Percentiles rank a stretch among this genome's conserved stretches.
phyloP scores from a whole-genome alignment of 2,113 vertebrate species.

The Colius striatus region DNA sequence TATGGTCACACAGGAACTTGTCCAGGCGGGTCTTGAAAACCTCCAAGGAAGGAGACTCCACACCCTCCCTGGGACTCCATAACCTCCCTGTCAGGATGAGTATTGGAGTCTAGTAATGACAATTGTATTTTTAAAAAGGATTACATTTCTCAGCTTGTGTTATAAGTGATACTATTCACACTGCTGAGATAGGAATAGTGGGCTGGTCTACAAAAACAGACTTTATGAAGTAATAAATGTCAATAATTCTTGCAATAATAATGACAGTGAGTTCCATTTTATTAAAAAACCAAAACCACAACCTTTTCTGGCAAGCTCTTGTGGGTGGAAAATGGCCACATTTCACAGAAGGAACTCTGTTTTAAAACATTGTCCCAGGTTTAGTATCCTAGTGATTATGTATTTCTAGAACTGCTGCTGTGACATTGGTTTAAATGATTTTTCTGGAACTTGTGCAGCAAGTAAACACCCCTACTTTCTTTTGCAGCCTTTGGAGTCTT shows the following conservation, averaged over 20 bases:
- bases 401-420: neutral
- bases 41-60: too few species aligned
- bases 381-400: neutral
- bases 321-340: neutral
- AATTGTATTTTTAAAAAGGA: neutral
- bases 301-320: neutral
- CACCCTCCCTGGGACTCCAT: too few species aligned
- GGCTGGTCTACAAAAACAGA: neutral
- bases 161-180: neutral
- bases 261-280: neutral
- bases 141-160: neutral
- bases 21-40: too few species aligned
- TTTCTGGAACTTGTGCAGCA: neutral
- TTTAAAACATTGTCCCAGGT: neutral
- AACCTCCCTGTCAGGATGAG: neutral
- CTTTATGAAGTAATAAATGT: neutral
- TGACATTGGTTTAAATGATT: neutral
- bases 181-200: neutral
- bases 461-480: neutral
- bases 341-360: neutral
- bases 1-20: too few species aligned
- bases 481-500: constrained; percentile 63
- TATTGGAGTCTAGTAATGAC: neutral
- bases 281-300: neutral
- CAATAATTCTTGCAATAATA: neutral